Evolutionary conservation across 35 echinoderm and acorn worm genomes (phyloP).

Genomic region (Hemicentrotus pulcherrimus): DNA sequence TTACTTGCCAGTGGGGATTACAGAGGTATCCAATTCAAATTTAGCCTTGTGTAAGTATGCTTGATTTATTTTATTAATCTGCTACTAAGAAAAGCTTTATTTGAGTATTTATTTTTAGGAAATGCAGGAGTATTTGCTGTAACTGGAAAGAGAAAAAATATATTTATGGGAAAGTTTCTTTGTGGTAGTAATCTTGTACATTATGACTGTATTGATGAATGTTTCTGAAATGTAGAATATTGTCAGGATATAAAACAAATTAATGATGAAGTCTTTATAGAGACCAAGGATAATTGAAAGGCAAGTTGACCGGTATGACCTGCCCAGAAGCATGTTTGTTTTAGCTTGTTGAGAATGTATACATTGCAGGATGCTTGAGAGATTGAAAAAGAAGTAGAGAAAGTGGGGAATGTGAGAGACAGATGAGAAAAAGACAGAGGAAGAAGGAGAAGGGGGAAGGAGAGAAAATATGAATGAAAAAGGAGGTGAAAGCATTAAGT

Average conservation of each 20-base stretch:
- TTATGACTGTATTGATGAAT: neutral
- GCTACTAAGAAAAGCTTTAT: too few species aligned
- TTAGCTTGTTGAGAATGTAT: neutral
- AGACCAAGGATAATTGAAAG: neutral
- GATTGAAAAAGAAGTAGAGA: neutral
- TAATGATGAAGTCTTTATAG: neutral
- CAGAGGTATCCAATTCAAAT: neutral
- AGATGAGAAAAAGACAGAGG: neutral
- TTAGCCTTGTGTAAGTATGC: neutral
- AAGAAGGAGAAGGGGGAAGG: neutral
- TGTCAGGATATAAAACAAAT: too few species aligned
- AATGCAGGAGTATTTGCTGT: neutral
- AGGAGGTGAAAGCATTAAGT: neutral
- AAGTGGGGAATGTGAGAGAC: neutral
- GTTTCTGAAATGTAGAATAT: neutral
- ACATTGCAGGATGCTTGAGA: neutral
- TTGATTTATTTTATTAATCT: neutral
- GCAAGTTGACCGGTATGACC: neutral
- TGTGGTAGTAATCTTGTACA: neutral
- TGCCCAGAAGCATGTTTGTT: neutral
- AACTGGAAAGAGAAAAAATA: neutral
- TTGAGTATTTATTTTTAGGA: too few species aligned
- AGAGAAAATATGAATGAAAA: too few species aligned
- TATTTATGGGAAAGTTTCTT: neutral
- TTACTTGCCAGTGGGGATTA: conserved; percentile 2